These are phyloP conservation scores for Chorisops tibialis DNA, from an alignment of 2,888 invertebrate species.

Conservation along the genomic window DNA sequence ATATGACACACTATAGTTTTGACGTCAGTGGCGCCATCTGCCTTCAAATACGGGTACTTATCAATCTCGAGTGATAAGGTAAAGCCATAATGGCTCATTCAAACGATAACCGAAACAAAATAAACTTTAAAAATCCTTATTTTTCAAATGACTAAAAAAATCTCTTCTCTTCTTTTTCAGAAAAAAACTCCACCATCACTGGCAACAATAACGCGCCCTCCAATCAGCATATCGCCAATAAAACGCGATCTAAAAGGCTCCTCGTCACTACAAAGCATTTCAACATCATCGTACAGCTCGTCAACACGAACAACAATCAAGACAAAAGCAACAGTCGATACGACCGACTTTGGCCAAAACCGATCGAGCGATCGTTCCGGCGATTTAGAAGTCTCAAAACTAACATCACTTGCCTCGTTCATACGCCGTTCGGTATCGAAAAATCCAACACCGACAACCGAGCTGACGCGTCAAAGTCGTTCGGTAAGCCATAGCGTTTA, in stretches of 20 bases:
- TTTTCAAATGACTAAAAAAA: too few species aligned
- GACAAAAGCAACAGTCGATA: conserved; percentile 37
- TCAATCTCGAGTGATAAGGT: too few species aligned
- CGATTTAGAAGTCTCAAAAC: conserved; percentile 42
- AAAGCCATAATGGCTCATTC: too few species aligned
- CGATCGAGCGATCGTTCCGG: conserved; percentile 30
- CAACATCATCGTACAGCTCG: conserved; percentile 42
- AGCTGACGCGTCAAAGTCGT: conserved; percentile 40
- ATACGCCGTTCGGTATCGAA: conserved; percentile 48
- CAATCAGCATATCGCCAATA: conserved; percentile 39
- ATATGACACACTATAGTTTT: too few species aligned
- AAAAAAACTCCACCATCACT: conserved; percentile 33
- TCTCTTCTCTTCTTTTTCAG: conserved; percentile 5
- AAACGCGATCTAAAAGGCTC: conserved; percentile 11
- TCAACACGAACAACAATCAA: conserved; percentile 37
- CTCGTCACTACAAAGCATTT: conserved; percentile 23
- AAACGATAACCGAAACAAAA: too few species aligned
- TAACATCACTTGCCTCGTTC: conserved; percentile 40
- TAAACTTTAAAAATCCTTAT: too few species aligned
- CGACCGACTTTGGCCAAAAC: conserved; percentile 42
- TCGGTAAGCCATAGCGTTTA: conserved; percentile 42
- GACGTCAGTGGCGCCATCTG: too few species aligned
- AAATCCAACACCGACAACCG: conserved; percentile 35
- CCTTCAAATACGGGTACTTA: too few species aligned
- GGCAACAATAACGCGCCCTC: conserved; percentile 34